Base-by-base conservation (phyloP, 2,113 vertebrate genomes). In the Recurvirostra avosetta region DNA sequence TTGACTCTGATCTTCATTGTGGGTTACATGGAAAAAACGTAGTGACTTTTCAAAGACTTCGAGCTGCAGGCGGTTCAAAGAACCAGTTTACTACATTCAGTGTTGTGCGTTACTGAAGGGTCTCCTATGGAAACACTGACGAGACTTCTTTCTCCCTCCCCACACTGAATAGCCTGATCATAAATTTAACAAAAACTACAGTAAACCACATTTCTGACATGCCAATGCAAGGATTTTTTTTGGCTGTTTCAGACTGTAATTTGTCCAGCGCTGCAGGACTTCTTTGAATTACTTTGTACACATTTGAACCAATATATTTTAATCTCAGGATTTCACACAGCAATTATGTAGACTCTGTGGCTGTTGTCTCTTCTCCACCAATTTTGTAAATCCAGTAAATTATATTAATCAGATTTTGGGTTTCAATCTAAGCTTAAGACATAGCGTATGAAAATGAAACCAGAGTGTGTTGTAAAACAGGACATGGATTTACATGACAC, bases 361-460 rank as follows among this genome's bases (percentile, higher is more conserved):
- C 36, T 90, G 66, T 45, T 87, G 62, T 72, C 79, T 47, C 36
- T 14, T 88, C 53, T 95, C 16, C 17, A 87, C 9, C 15, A 49
- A 20, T 82, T 88, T 90, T 76, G 86, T 38, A 92, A 94, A 94
- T 84, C 11, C 53, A 91, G 43, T 25, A 92, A 96, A 59, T 92
- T 66, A 74, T 40, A 62, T 91, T 52, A 82, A 66, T 61, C 27
- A 49, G 11, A 85, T 77, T 82, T 63, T 56, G 27, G 9, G 6
- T 20, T 81, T 59, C 83, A 58, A 20, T 67, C n/a, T 81, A 84
- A 82, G 18, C 7, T 84, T 83, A 91, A 59, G 15, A 67, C 9
- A 9, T 5, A 38, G 8, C 9, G 15, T 30, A 59, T 19, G 21
- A 88, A 76, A 90, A 59, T 19, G 21, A 88, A 76, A 91, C 40